A percentile compares a stretch with the other conserved stretches of the same genome.
These are phyloP conservation scores for Sebastes taczanowskii DNA, from an alignment of 2,797 vertebrate species.

Conservation along the genomic window DNA sequence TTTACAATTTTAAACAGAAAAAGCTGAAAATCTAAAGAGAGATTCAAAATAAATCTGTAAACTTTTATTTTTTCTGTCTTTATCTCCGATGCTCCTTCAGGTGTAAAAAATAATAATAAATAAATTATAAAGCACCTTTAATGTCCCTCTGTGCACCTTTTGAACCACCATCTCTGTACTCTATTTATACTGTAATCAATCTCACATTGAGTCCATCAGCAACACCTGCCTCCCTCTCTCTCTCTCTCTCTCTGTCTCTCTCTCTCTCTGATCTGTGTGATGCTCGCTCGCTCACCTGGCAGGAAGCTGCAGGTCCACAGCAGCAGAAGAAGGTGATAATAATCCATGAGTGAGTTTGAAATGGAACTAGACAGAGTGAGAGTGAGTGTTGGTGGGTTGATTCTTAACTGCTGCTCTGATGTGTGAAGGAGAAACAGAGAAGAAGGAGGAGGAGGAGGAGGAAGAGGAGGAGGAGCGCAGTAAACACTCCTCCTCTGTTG, in stretches of 20 bases:
- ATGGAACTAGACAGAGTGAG: not conserved
- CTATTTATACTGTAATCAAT: too few relatives aligned
- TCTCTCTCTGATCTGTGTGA: not conserved
- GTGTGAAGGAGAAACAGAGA: constrained; percentile 2
- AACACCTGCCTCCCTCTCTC: not conserved
- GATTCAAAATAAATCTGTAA: too few relatives aligned
- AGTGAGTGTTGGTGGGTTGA: not conserved
- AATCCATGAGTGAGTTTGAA: constrained; percentile 82
- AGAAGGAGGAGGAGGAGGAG: not conserved
- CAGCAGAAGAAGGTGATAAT: constrained; percentile 77
- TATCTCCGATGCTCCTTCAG: too few relatives aligned
- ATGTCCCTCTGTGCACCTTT: too few relatives aligned
- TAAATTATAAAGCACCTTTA: too few relatives aligned
- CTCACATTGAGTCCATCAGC: too few relatives aligned
- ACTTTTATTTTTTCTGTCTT: too few relatives aligned
- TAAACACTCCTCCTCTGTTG: constrained; percentile 31
- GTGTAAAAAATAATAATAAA: too few relatives aligned
- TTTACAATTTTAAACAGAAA: too few relatives aligned
- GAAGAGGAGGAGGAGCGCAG: constrained; percentile 9
- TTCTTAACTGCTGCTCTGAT: constrained; percentile 31
- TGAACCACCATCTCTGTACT: too few relatives aligned
- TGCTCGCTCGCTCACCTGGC: constrained; percentile 80
- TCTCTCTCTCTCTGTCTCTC: not conserved
- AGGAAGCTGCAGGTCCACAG: constrained; percentile 86
- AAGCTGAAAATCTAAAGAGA: too few relatives aligned